A percentile compares a stretch with the other conserved stretches of the same genome.
Evolutionary conservation across 2,113 vertebrate species (phyloP).

Genomic region (Hippocampus guttulatus): DNA sequence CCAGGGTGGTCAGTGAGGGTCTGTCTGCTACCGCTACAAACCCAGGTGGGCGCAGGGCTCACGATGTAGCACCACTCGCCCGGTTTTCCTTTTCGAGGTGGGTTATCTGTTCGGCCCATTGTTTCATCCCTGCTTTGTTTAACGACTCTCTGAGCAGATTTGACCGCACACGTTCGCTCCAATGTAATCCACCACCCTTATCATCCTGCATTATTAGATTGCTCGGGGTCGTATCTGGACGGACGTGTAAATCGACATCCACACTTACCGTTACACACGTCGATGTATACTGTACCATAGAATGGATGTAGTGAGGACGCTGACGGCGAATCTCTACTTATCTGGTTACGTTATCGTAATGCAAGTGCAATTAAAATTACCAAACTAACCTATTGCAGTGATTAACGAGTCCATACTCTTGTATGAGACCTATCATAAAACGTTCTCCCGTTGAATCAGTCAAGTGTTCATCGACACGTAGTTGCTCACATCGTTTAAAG

Average conservation of each 20-base stretch:
- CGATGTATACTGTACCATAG: background rate
- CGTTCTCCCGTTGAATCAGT: background rate
- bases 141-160: background rate
- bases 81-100: constrained; percentile 21
- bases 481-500: background rate
- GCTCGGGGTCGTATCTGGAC: background rate
- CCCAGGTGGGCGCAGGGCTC: constrained; percentile 4
- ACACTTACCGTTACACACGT: background rate
- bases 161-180: background rate
- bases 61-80: constrained; percentile 19
- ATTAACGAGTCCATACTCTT: background rate
- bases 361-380: background rate
- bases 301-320: background rate
- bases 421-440: background rate
- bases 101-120: constrained; percentile 17
- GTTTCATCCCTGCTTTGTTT: constrained; percentile 8
- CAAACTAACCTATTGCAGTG: background rate
- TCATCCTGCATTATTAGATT: background rate
- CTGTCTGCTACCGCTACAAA: background rate
- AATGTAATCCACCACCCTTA: background rate
- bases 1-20: background rate
- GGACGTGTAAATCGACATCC: background rate
- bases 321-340: background rate
- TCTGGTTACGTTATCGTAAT: background rate
- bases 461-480: background rate